These are phyloP conservation scores for Tenebrio molitor DNA, from an alignment of 1,140 invertebrate species.

Conservation along the genomic window DNA sequence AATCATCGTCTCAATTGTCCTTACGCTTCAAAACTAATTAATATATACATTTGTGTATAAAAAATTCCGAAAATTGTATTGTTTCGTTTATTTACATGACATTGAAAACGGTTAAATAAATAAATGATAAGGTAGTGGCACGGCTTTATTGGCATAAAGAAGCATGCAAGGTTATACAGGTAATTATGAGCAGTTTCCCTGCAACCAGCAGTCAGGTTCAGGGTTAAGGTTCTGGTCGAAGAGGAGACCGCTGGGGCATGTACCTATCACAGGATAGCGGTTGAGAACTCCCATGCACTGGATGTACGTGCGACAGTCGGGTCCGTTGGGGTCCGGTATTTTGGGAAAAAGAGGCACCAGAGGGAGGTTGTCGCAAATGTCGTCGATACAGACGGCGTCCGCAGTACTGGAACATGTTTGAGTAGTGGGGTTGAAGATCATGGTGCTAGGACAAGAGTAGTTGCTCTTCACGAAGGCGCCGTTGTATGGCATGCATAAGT, in stretches of 20 bases:
- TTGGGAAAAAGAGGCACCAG: slow-evolving; percentile 3
- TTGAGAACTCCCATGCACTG: slow-evolving; percentile 14
- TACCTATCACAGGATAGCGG: neutral
- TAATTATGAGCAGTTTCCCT: slow-evolving; percentile 1
- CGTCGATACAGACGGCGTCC: slow-evolving; percentile 15
- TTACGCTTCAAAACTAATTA: too few relatives aligned
- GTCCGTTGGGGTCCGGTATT: slow-evolving; percentile 16
- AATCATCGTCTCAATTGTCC: too few relatives aligned
- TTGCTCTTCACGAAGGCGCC: slow-evolving; percentile 12
- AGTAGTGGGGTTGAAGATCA: slow-evolving; percentile 13
- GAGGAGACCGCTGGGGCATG: neutral
- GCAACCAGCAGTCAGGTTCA: slow-evolving; percentile 5
- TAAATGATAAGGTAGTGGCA: too few relatives aligned
- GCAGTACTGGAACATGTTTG: slow-evolving; percentile 19
- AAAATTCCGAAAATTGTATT: too few relatives aligned
- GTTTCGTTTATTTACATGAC: too few relatives aligned
- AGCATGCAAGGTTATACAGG: neutral
- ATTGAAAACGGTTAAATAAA: too few relatives aligned
- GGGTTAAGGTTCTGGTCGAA: slow-evolving; percentile 5
- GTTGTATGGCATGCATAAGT: slow-evolving; percentile 2
- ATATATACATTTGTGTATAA: too few relatives aligned
- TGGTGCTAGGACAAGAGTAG: slow-evolving; percentile 31
- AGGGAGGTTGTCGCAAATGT: slow-evolving; percentile 9
- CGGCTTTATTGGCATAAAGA: too few relatives aligned
- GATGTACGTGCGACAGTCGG: slow-evolving; percentile 19